Base-by-base conservation (phyloP, 2,113 vertebrate species). In the Carassius auratus region DNA sequence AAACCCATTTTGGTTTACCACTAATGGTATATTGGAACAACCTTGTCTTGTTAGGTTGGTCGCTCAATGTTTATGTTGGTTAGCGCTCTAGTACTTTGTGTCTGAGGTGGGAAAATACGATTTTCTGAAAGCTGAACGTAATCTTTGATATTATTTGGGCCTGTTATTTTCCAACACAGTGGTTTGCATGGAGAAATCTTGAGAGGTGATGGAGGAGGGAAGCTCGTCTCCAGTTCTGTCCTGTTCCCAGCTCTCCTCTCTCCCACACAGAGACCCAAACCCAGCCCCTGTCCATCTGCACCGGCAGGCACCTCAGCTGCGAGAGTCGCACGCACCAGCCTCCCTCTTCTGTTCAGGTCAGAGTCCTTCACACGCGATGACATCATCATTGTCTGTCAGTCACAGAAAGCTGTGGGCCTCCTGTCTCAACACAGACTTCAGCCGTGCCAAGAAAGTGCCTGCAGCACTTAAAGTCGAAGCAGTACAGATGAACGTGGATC, bases 261-360 rank as follows among this genome's bases (percentile, higher is more conserved):
- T 88, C 87, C 85, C 83, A 86, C 88, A 88, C 86, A 68, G 66
- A 81, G 85, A 87, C 42, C 89, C 86, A 88, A 45, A 89, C 86
- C 86, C 90, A 88, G 88, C 84, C 87, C 86, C 52, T 79, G 89
- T 55, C 89, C 89, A 90, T 90, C 89, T 90, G 89, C 85, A 90
- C 89, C 81, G 87, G 69, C 87, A 80, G 86, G 83, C 90, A 88
- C 91, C 92, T 93, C 92, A 91, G 92, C 91, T 91, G 92, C 91
- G 92, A 91, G 74, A 90, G 88, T 88, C 86, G 89, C 87, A 88
- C 89, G 91, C 92, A 86, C 91, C 66, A 14, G 45, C 89, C 87
- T 86, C 84, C 94, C 19, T 82, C 80, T 85, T 94, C 93, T 94
- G 93, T 92, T 92, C 81, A 87, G 94, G 93, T 93, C 93, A 91